These are phyloP conservation scores for Amorpha juglandis DNA, from an alignment of 2,888 invertebrate species.

Conservation along the genomic window DNA sequence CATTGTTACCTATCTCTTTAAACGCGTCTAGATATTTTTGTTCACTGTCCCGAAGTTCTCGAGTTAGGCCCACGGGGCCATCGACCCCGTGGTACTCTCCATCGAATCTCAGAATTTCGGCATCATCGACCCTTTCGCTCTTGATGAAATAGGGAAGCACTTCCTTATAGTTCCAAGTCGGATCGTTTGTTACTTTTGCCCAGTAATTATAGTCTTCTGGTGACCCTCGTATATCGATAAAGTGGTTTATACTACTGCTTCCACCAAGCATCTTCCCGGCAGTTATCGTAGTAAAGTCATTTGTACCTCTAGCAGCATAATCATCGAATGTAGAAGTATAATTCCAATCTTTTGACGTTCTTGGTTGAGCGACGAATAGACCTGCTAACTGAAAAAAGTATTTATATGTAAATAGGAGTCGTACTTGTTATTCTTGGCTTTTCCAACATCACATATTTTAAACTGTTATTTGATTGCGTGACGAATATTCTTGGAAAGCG, in stretches of 20 bases:
- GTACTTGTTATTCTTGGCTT: too few species aligned
- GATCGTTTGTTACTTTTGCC: conserved; percentile 42
- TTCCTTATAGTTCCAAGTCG: conserved; percentile 47
- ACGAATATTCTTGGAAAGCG: too few species aligned
- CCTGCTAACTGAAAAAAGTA: conserved; percentile 21
- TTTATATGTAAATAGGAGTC: background rate
- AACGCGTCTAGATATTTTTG: conserved; percentile 58
- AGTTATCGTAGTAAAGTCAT: conserved; percentile 31
- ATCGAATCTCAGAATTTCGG: conserved; percentile 40
- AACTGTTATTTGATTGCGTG: too few species aligned
- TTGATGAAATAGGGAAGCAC: conserved; percentile 53
- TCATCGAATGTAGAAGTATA: conserved; percentile 21
- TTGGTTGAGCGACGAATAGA: conserved; percentile 13
- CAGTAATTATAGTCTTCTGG: conserved; percentile 47
- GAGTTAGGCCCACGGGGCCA: conserved; percentile 67
- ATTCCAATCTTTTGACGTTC: conserved; percentile 31
- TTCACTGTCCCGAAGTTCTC: conserved; percentile 38
- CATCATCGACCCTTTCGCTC: conserved; percentile 47
- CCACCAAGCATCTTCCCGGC: conserved; percentile 57
- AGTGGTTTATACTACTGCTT: conserved; percentile 47
- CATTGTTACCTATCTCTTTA: conserved; percentile 63
- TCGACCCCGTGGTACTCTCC: conserved; percentile 55
- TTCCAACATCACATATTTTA: too few species aligned
- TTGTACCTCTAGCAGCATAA: conserved; percentile 12
- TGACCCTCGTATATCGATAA: conserved; percentile 45